Conservation (phyloP, 2,888 invertebrate species). For the Luperina testacea region DNA sequence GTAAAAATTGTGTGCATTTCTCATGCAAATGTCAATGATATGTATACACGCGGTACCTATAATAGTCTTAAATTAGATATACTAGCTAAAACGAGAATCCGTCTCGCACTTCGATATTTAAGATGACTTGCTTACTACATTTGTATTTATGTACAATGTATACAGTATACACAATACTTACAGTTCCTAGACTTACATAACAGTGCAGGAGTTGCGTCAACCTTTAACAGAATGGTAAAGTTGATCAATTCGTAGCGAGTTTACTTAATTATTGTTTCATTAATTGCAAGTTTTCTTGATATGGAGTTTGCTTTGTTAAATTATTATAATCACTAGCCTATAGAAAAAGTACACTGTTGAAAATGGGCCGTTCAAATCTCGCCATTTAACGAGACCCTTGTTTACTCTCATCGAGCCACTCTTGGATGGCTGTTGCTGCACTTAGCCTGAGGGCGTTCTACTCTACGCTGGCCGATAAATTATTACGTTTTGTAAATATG, state of each 20-base stretch:
- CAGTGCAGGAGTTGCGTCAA: constrained; percentile 48
- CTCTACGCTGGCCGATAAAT: not conserved
- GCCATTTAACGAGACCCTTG: not conserved
- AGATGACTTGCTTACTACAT: constrained; percentile 38
- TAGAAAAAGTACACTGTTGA: too few relatives aligned
- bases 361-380: not conserved
- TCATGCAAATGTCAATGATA: constrained; percentile 41
- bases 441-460: not conserved
- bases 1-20: not conserved
- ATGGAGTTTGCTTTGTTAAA: not conserved
- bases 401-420: not conserved
- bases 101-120: constrained; percentile 54
- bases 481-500: not conserved
- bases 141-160: constrained; percentile 42
- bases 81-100: constrained; percentile 38
- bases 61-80: constrained; percentile 15
- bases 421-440: not conserved
- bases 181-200: constrained; percentile 60
- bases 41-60: not conserved
- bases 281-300: constrained; percentile 6
- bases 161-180: constrained; percentile 36
- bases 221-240: constrained; percentile 33
- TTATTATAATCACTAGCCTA: too few relatives aligned
- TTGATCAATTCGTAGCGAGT: constrained; percentile 36
- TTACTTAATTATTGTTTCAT: constrained; percentile 1